phyloP scores from a whole-genome alignment of 2,113 vertebrate species.

The Ammospiza caudacuta region DNA sequence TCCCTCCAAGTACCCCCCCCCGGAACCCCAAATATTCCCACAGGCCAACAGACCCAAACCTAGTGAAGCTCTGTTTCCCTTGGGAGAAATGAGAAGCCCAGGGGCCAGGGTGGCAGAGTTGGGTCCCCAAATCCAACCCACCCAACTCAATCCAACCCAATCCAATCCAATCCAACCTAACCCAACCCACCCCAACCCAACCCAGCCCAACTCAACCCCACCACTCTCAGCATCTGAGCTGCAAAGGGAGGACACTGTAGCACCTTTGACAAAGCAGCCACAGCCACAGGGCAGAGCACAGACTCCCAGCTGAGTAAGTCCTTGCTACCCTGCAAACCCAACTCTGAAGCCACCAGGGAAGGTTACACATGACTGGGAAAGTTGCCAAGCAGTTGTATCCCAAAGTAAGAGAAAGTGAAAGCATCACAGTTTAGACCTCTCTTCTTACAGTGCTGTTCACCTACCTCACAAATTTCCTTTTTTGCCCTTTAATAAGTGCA shows the following conservation, averaged over 20 bases:
- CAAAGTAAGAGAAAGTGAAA: not conserved
- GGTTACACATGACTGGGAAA: not conserved
- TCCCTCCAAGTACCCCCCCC: accelerated
- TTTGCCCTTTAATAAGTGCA: not conserved
- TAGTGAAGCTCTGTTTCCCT: not conserved
- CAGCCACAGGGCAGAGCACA: not conserved
- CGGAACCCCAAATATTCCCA: not conserved
- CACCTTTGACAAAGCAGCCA: not conserved
- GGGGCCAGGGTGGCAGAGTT: not conserved
- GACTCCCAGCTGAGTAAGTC: not conserved
- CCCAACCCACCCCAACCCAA: accelerated
- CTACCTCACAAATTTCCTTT: not conserved
- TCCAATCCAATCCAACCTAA: no score
- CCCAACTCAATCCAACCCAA: no score
- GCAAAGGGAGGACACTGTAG: not conserved
- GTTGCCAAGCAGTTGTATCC: not conserved
- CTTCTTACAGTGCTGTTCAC: not conserved
- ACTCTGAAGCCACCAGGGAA: not conserved
- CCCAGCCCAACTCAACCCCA: accelerated
- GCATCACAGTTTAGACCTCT: not conserved
- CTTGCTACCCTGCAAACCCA: not conserved
- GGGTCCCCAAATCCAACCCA: no score
- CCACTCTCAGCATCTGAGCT: not conserved
- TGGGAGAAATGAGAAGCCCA: not conserved
- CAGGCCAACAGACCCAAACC: not conserved